These are phyloP conservation scores for Noctuana brunneofusca DNA, from an alignment of 2,888 invertebrate genomes.

Conservation along the genomic window DNA sequence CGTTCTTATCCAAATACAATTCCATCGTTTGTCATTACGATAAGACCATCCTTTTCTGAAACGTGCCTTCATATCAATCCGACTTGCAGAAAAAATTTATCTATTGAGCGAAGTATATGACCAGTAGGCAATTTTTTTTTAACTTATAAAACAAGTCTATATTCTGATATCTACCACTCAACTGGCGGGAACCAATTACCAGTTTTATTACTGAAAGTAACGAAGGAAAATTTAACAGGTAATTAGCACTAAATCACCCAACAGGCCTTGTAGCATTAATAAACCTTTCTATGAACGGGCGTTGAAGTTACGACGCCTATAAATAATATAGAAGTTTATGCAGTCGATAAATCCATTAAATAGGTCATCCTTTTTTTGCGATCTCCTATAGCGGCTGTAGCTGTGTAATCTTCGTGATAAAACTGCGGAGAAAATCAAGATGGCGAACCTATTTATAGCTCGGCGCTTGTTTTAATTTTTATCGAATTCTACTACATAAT, in stretches of 20 bases:
- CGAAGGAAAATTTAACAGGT: not conserved
- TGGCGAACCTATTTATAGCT: not conserved
- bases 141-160: not conserved
- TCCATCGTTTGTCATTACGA: no score
- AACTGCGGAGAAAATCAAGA: not conserved
- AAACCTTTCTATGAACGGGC: slow-evolving; percentile 7
- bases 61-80: no score
- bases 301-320: slow-evolving; percentile 1
- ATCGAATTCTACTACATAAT: no score
- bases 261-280: not conserved
- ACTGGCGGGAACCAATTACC: not conserved
- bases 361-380: not conserved
- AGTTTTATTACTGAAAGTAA: not conserved
- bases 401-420: not conserved
- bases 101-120: not conserved
- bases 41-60: no score
- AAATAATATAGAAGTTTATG: slow-evolving; percentile 10
- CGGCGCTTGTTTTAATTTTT: no score
- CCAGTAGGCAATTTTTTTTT: not conserved
- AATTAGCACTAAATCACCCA: slow-evolving; percentile 2
- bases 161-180: not conserved
- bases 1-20: no score
- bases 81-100: no score
- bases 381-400: not conserved
- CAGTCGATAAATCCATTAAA: not conserved